Evolutionary conservation across 2,888 invertebrate species (phyloP).

Genomic region (Tillus elongatus): DNA sequence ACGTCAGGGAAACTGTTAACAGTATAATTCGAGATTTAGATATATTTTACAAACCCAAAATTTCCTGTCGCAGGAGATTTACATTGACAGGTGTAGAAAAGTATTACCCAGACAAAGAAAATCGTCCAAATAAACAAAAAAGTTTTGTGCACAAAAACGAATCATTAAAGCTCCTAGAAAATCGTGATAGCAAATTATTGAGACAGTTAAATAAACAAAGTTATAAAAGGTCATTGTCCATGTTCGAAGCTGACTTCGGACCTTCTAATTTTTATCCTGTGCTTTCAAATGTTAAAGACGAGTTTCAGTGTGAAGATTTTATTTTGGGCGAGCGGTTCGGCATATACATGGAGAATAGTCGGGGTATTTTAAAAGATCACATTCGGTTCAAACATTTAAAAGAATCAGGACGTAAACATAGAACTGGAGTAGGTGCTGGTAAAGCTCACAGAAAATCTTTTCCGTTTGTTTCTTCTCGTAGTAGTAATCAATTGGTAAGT

Average conservation of each 20-base stretch:
- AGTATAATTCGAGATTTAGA: conserved; percentile 39
- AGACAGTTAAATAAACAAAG: too few relatives aligned
- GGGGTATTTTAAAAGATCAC: too few relatives aligned
- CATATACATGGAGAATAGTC: conserved; percentile 22
- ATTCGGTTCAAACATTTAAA: too few relatives aligned
- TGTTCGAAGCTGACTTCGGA: conserved; percentile 4
- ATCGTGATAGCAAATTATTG: conserved; percentile 21
- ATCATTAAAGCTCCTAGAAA: too few relatives aligned
- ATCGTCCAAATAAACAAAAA: conserved; percentile 19
- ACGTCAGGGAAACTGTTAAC: conserved; percentile 31
- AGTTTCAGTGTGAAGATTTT: conserved; percentile 28
- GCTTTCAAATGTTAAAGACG: conserved; percentile 16
- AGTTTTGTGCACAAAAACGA: conserved; percentile 28
- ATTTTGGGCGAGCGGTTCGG: conserved; percentile 29
- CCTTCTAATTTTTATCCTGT: neutral
- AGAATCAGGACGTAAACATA: too few relatives aligned
- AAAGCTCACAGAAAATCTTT: conserved; percentile 23
- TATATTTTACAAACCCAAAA: conserved; percentile 39
- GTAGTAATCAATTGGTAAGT: conserved; percentile 22
- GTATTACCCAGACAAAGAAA: conserved; percentile 29
- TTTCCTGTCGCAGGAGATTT: conserved; percentile 33
- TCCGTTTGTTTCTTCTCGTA: conserved; percentile 21
- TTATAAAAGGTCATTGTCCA: conserved; percentile 10
- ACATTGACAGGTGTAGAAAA: conserved; percentile 39
- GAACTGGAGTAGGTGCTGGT: neutral